A percentile compares a stretch with the other conserved stretches of the same genome.
Conservation (phyloP, 2,797 vertebrate genomes). For the Propithecus perrieri region DNA sequence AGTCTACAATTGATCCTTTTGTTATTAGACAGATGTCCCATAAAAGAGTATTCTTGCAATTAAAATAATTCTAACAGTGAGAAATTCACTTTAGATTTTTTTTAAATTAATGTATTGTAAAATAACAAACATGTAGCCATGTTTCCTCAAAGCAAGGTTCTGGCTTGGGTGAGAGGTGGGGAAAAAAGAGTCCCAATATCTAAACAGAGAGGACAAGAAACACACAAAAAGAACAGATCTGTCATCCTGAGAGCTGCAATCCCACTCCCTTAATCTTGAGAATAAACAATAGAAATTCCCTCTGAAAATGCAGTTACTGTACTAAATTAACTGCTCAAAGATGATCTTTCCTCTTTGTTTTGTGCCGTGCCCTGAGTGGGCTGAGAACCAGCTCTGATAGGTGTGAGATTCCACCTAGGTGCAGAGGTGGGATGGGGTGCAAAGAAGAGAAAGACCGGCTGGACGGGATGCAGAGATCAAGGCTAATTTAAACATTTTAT, state of each 20-base stretch:
- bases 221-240: background rate
- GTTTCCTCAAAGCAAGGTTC: background rate
- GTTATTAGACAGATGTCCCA: background rate
- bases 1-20: background rate
- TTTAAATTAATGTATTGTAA: background rate
- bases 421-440: rapidly evolving
- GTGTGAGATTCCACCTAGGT: background rate
- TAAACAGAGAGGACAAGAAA: background rate
- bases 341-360: background rate
- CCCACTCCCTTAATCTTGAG: background rate
- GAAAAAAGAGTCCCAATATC: background rate
- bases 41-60: background rate
- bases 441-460: background rate
- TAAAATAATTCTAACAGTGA: background rate
- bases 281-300: background rate
- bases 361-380: background rate
- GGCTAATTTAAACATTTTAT: background rate
- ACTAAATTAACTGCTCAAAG: background rate
- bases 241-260: background rate
- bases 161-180: background rate
- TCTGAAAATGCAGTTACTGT: background rate
- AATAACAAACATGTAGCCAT: background rate
- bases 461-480: background rate
- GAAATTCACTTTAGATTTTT: background rate
- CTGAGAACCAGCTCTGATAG: background rate